These are phyloP conservation scores for Drosophila suzukii DNA, from an alignment of 1,140 invertebrate genomes.

Conservation along the genomic window DNA sequence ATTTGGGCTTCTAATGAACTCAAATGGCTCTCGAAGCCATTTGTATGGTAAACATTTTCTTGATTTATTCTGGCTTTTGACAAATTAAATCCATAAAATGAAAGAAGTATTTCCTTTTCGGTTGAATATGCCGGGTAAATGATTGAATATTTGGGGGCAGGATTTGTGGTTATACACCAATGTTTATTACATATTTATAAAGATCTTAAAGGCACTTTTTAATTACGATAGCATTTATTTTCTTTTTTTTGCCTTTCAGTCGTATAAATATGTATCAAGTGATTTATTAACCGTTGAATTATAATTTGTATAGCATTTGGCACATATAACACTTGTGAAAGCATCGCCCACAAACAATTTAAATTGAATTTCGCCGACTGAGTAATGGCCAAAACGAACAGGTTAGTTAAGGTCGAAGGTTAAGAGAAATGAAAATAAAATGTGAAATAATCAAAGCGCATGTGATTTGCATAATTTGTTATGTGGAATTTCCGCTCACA, in stretches of 20 bases:
- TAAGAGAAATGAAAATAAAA: conserved; percentile 58
- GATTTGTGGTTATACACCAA: too few relatives aligned
- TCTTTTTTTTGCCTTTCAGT: too few relatives aligned
- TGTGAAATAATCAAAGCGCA: conserved; percentile 74
- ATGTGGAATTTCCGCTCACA: conserved; percentile 77
- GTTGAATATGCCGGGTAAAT: too few relatives aligned
- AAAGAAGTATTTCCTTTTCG: too few relatives aligned
- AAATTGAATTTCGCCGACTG: conserved; percentile 41
- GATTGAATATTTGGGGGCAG: too few relatives aligned
- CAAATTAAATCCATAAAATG: not conserved
- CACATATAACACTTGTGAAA: not conserved
- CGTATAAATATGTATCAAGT: not conserved
- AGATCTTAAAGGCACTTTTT: too few relatives aligned
- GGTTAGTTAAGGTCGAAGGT: conserved; percentile 28
- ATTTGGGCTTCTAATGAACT: not conserved
- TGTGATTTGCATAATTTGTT: conserved; percentile 78
- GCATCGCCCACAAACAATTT: conserved; percentile 11
- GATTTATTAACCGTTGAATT: not conserved
- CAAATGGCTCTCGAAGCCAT: not conserved
- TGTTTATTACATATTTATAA: too few relatives aligned
- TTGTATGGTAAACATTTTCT: not conserved
- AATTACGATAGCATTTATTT: too few relatives aligned
- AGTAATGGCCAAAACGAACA: conserved; percentile 28
- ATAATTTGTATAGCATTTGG: not conserved
- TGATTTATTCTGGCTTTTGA: not conserved